Base-by-base conservation (phyloP, 2,113 vertebrate species). In the Syngnathoides biaculeatus region DNA sequence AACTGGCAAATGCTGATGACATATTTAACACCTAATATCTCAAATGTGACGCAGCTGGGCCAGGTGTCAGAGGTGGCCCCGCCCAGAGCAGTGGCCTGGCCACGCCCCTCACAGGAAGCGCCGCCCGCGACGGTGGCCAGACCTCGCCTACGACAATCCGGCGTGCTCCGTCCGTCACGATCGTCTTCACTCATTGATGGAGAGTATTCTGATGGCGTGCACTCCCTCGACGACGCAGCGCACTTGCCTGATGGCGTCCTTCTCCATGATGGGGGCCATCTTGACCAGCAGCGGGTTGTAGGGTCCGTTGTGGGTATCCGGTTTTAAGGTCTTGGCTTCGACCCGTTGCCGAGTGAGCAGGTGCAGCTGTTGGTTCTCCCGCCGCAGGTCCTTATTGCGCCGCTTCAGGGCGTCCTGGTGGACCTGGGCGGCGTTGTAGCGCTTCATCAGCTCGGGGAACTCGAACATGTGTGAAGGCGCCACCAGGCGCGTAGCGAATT, bases 381-480 rank as follows among this genome's bases (percentile, higher is more conserved):
- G 5, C 14, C 5, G 20, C n/a, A 62, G 13, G 22, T 43, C 15
- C 22, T 8, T 17, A 13, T 8, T 9, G 60, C n/a, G 60, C 13
- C 40, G n/a, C 40, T 26, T 42, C 22, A 62, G 8, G 40, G 13
- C n/a, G 1, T 43, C 39, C 12, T 17, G 60, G 20, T 62, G 40
- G 22, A 43, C 13, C 22, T 22, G 39, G 7, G 60, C 40, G 3
- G 2, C 14, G 12, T 26, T 62, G 60, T 24, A 62, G 38, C 40
- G 60, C 39, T 43, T 62, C 39, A 43, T 62, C 39, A 62, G 60
- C 22, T 62, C 60, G 3, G 60, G 60, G 60, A 62, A 62, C 22
- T 62, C 60, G 2, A 26, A 42, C 6, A 43, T 17, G 1, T n/a
- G 39, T 40, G 60, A 62, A 0, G 60, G 60, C 60, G 43, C 40